Base-by-base conservation (phyloP, 37 sponge, comb jelly and placozoan species). In the Halisarca cf. caerulea region DNA sequence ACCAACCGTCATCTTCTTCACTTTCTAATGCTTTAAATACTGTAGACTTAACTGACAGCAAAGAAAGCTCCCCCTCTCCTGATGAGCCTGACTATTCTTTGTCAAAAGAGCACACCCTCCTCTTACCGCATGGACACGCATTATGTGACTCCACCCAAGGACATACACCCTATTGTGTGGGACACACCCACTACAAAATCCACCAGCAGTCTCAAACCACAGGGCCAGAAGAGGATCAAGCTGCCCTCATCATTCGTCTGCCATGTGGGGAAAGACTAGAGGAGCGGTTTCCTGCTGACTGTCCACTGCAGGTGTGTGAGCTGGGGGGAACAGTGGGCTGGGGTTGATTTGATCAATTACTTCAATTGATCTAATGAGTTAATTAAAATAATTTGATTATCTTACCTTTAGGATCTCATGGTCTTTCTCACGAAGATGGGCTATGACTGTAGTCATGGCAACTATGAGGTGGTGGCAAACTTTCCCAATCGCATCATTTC, bases 401-500 rank as follows among this genome's bases (percentile, higher is more conserved):
- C n/a, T n/a, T n/a, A n/a, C n/a, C n/a, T n/a, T n/a, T 80, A 94
- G 94, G 86, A 82, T 15, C 73, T 94, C 17, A 83, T 91, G 32
- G 15, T 41, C 8, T 84, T 74, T 32, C 38, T 94, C 11, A 2
- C 28, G 21, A 58, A 32, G 18, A 53, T 70, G 24, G 86, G 82
- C 34, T 47, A 88, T 6, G 58, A 72, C 35, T 53, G 84, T 14
- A 82, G 15, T 58, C 7, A 74, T 3, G 40, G 81, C 17, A 81
- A 93, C 30, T 62, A 93, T 68, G 94, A 95, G 53, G 68, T 95
- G 0, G 33, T 93, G n/a, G 86, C 96, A 28, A 80, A 88, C 47
- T 93, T 93, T 82, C 96, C 96, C 18, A 64, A 68, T 17, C 37
- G 84, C 37, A 38, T n/a, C 7, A 18, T 95, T 11, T 86, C 86